These are phyloP conservation scores for Neodiprion virginianus DNA, from an alignment of 1,140 invertebrate genomes.

Conservation along the genomic window DNA sequence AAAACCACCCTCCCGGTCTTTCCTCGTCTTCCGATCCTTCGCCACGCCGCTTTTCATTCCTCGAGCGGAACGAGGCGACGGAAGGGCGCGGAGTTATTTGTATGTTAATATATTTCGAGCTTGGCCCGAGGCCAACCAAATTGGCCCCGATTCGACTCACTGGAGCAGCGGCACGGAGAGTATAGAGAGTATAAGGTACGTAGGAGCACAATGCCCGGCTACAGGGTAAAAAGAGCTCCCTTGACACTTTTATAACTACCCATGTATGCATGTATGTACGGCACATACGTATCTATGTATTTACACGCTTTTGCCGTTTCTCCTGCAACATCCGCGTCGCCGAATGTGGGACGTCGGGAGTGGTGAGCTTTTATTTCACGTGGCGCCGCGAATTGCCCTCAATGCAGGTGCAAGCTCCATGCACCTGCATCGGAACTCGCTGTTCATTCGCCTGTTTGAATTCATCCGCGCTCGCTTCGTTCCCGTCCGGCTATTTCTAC, in stretches of 20 bases:
- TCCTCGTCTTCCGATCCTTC: too few species aligned
- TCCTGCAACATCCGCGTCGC: background rate
- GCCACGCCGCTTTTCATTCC: too few species aligned
- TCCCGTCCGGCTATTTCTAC: too few species aligned
- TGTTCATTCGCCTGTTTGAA: background rate
- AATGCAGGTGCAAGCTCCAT: background rate
- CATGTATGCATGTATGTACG: background rate
- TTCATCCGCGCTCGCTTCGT: too few species aligned
- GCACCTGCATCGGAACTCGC: background rate
- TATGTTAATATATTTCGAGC: slow-evolving; percentile 46
- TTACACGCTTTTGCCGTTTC: too few species aligned
- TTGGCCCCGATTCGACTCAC: slow-evolving; percentile 28
- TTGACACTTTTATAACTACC: slow-evolving; percentile 1
- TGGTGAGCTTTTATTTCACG: background rate
- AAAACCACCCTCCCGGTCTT: too few species aligned
- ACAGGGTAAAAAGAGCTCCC: background rate
- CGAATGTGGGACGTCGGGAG: background rate
- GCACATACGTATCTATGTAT: too few species aligned
- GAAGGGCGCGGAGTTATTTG: slow-evolving; percentile 36
- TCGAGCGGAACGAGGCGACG: too few species aligned
- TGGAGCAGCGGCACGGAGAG: background rate
- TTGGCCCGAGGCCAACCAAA: slow-evolving; percentile 37
- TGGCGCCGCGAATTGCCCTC: background rate
- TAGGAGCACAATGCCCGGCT: background rate
- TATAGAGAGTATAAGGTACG: too few species aligned